Evolutionary conservation across 2,888 invertebrate species (phyloP), one percentile per base, ranked within the genome.

Genomic region (Ennomos fuscantarius): DNA sequence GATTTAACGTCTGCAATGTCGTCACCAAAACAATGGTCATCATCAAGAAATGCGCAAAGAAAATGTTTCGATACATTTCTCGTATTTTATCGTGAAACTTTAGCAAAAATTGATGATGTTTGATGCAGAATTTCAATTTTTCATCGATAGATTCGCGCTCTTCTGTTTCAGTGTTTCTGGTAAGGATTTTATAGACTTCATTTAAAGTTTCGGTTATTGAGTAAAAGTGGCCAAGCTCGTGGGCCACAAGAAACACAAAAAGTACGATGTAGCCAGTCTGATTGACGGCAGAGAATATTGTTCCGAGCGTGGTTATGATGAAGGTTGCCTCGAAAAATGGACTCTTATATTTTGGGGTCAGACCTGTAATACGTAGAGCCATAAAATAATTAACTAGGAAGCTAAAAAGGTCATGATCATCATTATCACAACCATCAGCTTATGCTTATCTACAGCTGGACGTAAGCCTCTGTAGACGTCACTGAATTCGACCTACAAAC

Each of bases 251-350:
- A 0, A 74, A 78, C 9, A 86, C 70, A 56, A 84, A 85, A 2
- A 86, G 73, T 2, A 83, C 73, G 33, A 83, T 84, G 72, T 84
- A 84, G 15, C 84, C 85, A 0, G 83, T 84, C 61, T 85, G 85
- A 68, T 84, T 86, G 61, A 84, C 66, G 8, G 76, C 84, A 0
- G 85, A 86, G 63, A 85, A 86, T 1, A 66, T 66, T 2, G 83
- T 80, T 2, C 69, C 82, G 10, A 77, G 60, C 33, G 66, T 66
- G 9, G 81, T 84, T 32, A 85, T 48, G 1, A 59, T 60, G 57
- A 80, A 85, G 9, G 79, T 74, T 51, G 73, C 70, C 70, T 85
- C 81, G 66, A 72, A 86, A 58, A 74, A 78, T 8, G 85, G 85
- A 2, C 76, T 78, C 60, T 81, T 78, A 60, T 84, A 82, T 68